Evolutionary conservation across 2,797 vertebrate genomes (phyloP), one percentile per base, ranked within the genome.

Genomic region (Pseudochaenichthys georgianus): DNA sequence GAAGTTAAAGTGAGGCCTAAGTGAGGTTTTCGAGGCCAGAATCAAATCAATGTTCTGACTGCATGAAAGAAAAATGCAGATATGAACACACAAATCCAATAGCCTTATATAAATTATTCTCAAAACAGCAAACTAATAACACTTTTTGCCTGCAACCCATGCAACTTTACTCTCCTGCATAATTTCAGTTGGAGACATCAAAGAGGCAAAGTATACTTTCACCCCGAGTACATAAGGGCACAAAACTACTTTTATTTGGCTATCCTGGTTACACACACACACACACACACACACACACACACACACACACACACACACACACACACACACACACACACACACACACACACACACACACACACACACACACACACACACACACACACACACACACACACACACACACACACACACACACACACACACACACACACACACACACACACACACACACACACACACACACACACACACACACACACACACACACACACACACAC

Each of bases 181-280:
- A 1, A 55, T 79, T 66, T 41, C 53, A 54, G 54, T 34, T n/a
- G 19, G n/a, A 9, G 38, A 54, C 41, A 67, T 77, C 28, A 82
- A 50, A 69, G 13, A 65, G 42, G 10, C 55, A 43, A 57, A 64
- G 57, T 43, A 57, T 63, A 73, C 80, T 73, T 80, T 78, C 42
- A 73, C 76, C 77, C 57, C 0, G 6, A 71, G 77, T 85, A 75
- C 80, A 80, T 21, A 11, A 86, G 73, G 75, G 28, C 76, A 71
- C 51, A 54, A 28, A 19, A 38, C 45, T 15, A 46, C 60, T 80
- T 85, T 80, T 77, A 82, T 79, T 82, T 75, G 69, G 21, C 31
- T 65, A 11, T n/a, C 34, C 46, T 58, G 15, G 54, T 62, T 3
- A 3, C 23, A 3, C 23, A 23, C 23, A 3, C 23, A 23, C 23